phyloP scores from a whole-genome alignment of 2,113 vertebrate genomes.

The Ptilorrhoa leucosticta region DNA sequence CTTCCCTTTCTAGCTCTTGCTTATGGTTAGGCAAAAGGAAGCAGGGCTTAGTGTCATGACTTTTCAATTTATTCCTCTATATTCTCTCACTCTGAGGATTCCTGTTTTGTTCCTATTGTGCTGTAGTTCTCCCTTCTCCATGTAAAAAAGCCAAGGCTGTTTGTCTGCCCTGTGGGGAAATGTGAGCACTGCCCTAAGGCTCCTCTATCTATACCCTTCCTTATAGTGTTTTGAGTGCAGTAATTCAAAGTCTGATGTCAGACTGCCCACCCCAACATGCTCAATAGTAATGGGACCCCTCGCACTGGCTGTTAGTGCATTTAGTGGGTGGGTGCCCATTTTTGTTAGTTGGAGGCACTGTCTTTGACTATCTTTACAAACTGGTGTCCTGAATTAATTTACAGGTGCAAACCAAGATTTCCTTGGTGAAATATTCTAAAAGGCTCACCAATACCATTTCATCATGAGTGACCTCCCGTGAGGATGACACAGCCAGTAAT shows the following conservation, averaged over 20 bases:
- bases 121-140: background rate
- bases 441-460: background rate
- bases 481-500: background rate
- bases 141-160: background rate
- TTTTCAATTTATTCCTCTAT: background rate
- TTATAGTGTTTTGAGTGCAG: background rate
- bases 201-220: background rate
- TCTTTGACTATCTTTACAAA: background rate
- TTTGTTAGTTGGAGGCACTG: background rate
- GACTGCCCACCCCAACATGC: accelerated
- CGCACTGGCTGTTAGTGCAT: background rate
- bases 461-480: background rate
- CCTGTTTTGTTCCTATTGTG: background rate
- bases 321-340: background rate
- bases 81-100: background rate
- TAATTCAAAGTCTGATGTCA: background rate
- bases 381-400: background rate
- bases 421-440: background rate
- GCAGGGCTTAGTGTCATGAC: background rate
- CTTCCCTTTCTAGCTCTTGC: background rate
- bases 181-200: background rate
- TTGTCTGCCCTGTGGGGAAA: background rate
- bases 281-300: background rate
- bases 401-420: background rate
- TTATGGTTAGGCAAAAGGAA: background rate